phyloP scores from a whole-genome alignment of 1,140 invertebrate species.

The Glossosoma conforme region DNA sequence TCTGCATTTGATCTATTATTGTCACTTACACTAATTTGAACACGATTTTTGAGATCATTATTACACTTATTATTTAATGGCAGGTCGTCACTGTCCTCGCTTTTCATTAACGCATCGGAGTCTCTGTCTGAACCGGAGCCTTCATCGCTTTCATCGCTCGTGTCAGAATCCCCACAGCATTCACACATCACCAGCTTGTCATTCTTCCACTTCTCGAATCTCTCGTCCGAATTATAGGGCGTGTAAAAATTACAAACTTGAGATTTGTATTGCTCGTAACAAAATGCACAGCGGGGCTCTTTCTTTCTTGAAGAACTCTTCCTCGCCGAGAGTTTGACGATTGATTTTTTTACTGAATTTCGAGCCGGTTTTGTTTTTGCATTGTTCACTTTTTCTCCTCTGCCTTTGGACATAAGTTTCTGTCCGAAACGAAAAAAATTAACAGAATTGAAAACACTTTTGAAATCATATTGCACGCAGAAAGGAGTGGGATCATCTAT shows the following conservation, averaged over 20 bases:
- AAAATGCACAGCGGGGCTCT: constrained; percentile 49
- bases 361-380: constrained; percentile 36
- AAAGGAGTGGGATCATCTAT: constrained; percentile 50
- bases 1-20: constrained; percentile 12
- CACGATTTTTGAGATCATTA: constrained; percentile 33
- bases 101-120: constrained; percentile 22
- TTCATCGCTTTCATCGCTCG: constrained; percentile 40
- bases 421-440: constrained; percentile 25
- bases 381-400: constrained; percentile 7
- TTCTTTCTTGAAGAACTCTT: constrained; percentile 33
- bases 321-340: constrained; percentile 31
- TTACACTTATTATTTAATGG: constrained; percentile 31
- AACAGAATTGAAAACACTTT: constrained; percentile 26
- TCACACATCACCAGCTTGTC: constrained; percentile 51
- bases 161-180: constrained; percentile 52
- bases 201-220: constrained; percentile 43
- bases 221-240: constrained; percentile 38
- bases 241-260: constrained; percentile 52
- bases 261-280: constrained; percentile 50
- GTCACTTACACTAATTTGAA: constrained; percentile 30
- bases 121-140: constrained; percentile 22
- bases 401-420: constrained; percentile 22
- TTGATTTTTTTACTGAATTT: constrained; percentile 35
- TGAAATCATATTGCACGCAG: constrained; percentile 37
- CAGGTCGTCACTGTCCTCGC: constrained; percentile 33